Evolutionary conservation across 2,113 vertebrate species (phyloP).

Genomic region (Microcebus ravelobensis): DNA sequence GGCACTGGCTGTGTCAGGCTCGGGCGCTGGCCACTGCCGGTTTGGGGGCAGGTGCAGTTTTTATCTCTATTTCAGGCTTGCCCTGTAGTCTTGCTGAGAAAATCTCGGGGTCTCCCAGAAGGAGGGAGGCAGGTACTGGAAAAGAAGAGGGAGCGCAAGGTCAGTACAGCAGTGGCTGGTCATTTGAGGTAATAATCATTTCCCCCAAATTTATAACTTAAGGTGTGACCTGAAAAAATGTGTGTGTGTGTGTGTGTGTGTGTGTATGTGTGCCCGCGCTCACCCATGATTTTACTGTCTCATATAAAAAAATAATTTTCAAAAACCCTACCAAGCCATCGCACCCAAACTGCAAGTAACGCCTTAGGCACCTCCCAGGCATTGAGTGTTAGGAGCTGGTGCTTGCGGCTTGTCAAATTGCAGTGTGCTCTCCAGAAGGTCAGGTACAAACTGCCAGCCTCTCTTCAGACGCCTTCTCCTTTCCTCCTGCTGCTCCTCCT

Average conservation of each 20-base stretch:
- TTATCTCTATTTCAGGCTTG: not conserved
- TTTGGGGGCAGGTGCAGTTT: not conserved
- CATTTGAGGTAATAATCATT: not conserved
- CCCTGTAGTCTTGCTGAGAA: not conserved
- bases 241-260: not conserved
- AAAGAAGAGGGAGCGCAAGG: not conserved
- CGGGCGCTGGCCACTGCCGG: no score
- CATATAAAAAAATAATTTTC: not conserved
- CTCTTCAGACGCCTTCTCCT: not conserved
- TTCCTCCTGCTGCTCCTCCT: not conserved
- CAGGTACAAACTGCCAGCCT: not conserved
- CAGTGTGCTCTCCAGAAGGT: not conserved
- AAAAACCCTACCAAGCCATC: not conserved
- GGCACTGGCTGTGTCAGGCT: not conserved
- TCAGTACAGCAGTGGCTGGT: not conserved
- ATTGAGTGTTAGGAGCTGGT: no score
- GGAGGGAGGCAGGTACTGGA: not conserved
- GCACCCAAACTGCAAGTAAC: not conserved
- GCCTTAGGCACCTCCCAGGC: no score
- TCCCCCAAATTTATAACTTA: not conserved
- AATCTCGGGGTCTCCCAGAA: not conserved
- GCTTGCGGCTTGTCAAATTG: not conserved
- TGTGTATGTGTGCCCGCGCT: no score
- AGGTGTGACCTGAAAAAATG: not conserved
- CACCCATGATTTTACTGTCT: not conserved